Base-by-base conservation (phyloP, 2,797 vertebrate species). In the Dicrostonyx torquatus region DNA sequence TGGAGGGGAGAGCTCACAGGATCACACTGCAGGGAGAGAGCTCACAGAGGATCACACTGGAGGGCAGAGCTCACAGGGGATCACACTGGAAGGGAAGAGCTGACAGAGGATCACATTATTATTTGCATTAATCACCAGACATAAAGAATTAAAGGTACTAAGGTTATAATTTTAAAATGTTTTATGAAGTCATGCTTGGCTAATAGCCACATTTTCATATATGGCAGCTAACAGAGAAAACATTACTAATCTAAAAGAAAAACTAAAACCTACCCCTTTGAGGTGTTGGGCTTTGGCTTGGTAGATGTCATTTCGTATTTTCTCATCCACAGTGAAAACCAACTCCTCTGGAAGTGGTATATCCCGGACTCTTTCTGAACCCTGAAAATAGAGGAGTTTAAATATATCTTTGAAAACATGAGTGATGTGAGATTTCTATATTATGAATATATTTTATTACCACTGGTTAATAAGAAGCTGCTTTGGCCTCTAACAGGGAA, bases 251-350 rank as follows among this genome's bases (percentile, higher is more conserved):
- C 17, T 82, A 88, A 85, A 20, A 77, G 45, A 88, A 93, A 97
- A 73, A 29, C 8, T 31, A 48, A 95, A 93, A 43, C 78, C 97
- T 89, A 99, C 99, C 98, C 98, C 98, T 95, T 99, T 97, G 48
- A 98, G 93, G 98, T 99, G 99, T 0, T 98, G 98, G 70, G 98
- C 98, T 97, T 99, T 99, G 96, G 99, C 98, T 8, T 70, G 87
- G 50, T 17, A 97, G 66, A 99, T 99, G 95, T 99, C 98, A 72
- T 95, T 97, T 45, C 95, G 92, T 55, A 98, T 91, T 97, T 98
- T 98, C 93, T 99, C 97, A 95, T 99, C 99, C 97, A 99, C 94
- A 5, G 98, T 99, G 94, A 99, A 99, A 93, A 99, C 96, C 89
- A 99, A 98, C 97, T 99, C 99, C 77, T 99, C 98, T 2, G 99